phyloP scores from a whole-genome alignment of 92 coral and sea anemone genomes.

The Blastomussa wellsi region DNA sequence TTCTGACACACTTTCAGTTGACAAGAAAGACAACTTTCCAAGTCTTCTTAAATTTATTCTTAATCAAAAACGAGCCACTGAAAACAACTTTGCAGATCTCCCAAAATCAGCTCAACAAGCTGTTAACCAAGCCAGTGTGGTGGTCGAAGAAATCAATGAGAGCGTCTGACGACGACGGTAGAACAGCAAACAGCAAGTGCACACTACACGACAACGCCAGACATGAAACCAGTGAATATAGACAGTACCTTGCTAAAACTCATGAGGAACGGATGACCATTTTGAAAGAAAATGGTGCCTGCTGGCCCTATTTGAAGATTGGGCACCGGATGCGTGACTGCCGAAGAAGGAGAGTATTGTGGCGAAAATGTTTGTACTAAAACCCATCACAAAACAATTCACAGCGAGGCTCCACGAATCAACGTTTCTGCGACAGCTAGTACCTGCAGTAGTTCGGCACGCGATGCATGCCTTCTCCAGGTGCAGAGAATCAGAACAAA shows the following conservation, averaged over 20 bases:
- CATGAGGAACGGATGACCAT: slow-evolving; percentile 15
- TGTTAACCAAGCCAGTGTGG: slow-evolving; percentile 17
- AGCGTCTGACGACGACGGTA: not conserved
- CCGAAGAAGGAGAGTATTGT: slow-evolving; percentile 32
- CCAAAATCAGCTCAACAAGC: slow-evolving; percentile 4
- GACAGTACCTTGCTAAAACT: slow-evolving; percentile 30
- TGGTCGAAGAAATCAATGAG: not conserved
- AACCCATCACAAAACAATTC: slow-evolving; percentile 44
- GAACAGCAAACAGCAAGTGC: slow-evolving; percentile 21
- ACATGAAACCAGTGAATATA: slow-evolving; percentile 49
- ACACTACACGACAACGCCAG: slow-evolving; percentile 29
- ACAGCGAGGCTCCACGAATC: slow-evolving; percentile 16
- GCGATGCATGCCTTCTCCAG: slow-evolving; percentile 41
- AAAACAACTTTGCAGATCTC: slow-evolving; percentile 39
- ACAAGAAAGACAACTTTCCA: slow-evolving; percentile 45
- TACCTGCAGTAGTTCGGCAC: not conserved
- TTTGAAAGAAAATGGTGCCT: slow-evolving; percentile 44
- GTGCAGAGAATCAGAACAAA: slow-evolving; percentile 21
- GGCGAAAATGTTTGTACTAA: slow-evolving; percentile 40
- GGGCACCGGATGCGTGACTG: slow-evolving; percentile 50
- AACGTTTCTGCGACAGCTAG: slow-evolving; percentile 24
- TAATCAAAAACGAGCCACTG: slow-evolving; percentile 40
- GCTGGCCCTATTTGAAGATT: slow-evolving; percentile 54
- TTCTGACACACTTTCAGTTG: not conserved
- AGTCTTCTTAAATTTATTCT: slow-evolving; percentile 51